Conservation (phyloP, 2,113 vertebrate genomes). For the Jacana jacana region DNA sequence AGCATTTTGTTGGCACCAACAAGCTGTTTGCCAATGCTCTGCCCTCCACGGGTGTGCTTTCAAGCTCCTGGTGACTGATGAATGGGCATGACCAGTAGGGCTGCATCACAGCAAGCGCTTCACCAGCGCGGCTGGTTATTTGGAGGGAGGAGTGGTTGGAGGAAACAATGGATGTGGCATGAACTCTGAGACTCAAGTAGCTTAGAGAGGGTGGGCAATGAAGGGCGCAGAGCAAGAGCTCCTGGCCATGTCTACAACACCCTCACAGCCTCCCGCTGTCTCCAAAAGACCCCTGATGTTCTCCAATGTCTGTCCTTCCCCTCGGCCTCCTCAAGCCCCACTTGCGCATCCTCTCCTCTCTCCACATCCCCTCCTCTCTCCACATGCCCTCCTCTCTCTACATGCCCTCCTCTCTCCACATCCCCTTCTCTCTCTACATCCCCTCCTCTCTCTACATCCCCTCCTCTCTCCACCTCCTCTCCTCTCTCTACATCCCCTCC, state of each 20-base stretch:
- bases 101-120: neutral
- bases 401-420: no score
- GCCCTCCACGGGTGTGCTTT: neutral
- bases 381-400: no score
- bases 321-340: neutral
- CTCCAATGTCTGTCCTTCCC: neutral
- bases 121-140: neutral
- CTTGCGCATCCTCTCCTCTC: neutral
- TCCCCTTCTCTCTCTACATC: no score
- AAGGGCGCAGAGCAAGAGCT: neutral
- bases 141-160: neutral
- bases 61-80: slow-evolving; percentile 7
- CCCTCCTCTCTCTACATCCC: no score
- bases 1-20: neutral
- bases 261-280: neutral
- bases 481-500: no score
- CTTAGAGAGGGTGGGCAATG: neutral
- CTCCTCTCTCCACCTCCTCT: no score
- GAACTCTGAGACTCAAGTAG: neutral
- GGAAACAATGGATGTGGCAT: fast-evolving
- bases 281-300: neutral
- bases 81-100: neutral
- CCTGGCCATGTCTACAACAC: fast-evolving
- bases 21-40: neutral
- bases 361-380: no score